Conservation (phyloP, 2,797 vertebrate genomes). For the Melanotaenia pygmaea region DNA sequence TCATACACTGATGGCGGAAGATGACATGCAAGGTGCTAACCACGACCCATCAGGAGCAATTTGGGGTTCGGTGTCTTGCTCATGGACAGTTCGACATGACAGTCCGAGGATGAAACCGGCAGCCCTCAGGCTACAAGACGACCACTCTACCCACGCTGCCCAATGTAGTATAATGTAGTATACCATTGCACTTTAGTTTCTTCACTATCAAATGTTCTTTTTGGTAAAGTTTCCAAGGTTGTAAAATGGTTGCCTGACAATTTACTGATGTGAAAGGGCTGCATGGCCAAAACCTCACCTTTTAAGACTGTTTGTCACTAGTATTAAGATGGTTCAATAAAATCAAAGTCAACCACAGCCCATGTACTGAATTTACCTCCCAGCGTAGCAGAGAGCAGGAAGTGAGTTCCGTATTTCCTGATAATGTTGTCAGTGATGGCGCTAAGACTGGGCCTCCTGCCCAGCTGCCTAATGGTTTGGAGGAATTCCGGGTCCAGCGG, state of each 20-base stretch:
- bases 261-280: background rate
- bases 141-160: too few relatives aligned
- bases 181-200: background rate
- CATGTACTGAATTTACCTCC: constrained; percentile 86
- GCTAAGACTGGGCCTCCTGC: constrained; percentile 89
- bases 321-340: constrained; percentile 1
- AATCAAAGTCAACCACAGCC: constrained; percentile 12
- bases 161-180: too few relatives aligned
- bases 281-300: background rate
- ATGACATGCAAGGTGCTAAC: too few relatives aligned
- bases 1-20: too few relatives aligned
- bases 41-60: too few relatives aligned
- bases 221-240: constrained; percentile 1
- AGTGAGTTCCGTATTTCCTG: constrained; percentile 98
- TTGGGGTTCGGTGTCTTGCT: too few relatives aligned
- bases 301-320: background rate
- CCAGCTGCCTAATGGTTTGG: constrained; percentile 93
- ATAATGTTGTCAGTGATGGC: constrained; percentile 96
- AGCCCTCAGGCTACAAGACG: too few relatives aligned
- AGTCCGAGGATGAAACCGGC: too few relatives aligned
- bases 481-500: constrained; percentile 97
- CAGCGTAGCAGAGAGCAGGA: constrained; percentile 94
- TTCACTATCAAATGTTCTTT: background rate
- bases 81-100: too few relatives aligned
- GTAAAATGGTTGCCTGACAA: background rate